These are phyloP conservation scores for Syrphus vitripennis DNA, from an alignment of 2,888 invertebrate species.

Conservation along the genomic window DNA sequence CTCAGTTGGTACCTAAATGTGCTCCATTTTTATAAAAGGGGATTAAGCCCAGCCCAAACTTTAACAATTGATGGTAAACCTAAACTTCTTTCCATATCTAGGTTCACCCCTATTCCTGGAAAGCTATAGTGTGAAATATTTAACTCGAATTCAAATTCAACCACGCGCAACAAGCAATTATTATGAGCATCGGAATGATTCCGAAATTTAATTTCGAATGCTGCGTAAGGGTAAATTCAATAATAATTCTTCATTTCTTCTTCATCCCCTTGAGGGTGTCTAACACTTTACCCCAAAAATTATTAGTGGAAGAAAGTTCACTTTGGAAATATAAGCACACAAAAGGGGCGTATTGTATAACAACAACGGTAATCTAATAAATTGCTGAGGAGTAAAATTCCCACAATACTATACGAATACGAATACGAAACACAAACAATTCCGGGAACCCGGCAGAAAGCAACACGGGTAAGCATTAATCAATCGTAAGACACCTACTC, in stretches of 20 bases:
- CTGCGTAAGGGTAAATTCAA: constrained; percentile 37
- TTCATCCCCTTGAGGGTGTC: not conserved
- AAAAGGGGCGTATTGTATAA: not conserved
- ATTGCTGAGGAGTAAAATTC: constrained; percentile 62
- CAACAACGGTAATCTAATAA: constrained; percentile 63
- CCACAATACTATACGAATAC: constrained; percentile 14
- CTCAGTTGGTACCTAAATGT: constrained; percentile 35
- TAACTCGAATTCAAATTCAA: constrained; percentile 33
- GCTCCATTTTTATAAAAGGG: constrained; percentile 12
- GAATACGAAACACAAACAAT: not conserved
- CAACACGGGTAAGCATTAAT: constrained; percentile 67
- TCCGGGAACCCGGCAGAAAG: not conserved
- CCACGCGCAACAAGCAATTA: constrained; percentile 66
- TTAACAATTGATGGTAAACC: not conserved
- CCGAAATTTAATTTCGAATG: constrained; percentile 59
- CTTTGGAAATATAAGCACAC: constrained; percentile 3
- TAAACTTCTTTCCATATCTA: not conserved
- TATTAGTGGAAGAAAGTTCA: not conserved
- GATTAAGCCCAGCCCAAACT: not conserved
- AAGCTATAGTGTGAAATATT: constrained; percentile 34
- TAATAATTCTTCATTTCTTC: constrained; percentile 21
- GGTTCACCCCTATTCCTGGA: not conserved
- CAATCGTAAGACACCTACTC: constrained; percentile 69
- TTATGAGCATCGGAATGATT: constrained; percentile 61
- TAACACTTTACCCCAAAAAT: not conserved